phyloP scores from a whole-genome alignment of 2,113 vertebrate species.

The Anhinga anhinga region DNA sequence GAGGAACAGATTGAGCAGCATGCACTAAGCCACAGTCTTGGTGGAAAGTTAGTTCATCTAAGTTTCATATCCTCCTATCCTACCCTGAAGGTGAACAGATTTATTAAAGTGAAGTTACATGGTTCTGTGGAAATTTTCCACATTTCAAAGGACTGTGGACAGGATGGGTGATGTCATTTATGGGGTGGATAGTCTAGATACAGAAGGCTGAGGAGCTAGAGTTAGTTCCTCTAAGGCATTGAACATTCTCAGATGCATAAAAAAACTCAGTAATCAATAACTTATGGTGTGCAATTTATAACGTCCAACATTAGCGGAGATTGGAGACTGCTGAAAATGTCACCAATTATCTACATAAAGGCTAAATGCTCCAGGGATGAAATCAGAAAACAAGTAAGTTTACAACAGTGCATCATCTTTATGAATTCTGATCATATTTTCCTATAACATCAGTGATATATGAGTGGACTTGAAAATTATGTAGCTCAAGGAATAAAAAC shows the following conservation, averaged over 20 bases:
- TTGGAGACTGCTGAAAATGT: slow-evolving; percentile 49
- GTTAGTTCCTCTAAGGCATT: background rate
- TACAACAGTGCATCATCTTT: background rate
- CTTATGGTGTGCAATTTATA: slow-evolving; percentile 15
- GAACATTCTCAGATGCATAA: background rate
- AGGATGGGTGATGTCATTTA: background rate
- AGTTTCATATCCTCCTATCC: background rate
- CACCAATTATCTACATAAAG: slow-evolving; percentile 43
- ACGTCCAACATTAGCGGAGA: slow-evolving; percentile 22
- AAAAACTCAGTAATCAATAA: background rate
- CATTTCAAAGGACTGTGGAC: background rate
- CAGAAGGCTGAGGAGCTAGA: background rate
- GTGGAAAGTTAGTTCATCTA: background rate
- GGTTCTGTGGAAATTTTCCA: background rate
- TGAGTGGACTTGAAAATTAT: background rate
- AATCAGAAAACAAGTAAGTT: slow-evolving; percentile 24
- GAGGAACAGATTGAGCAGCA: background rate
- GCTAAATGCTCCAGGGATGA: background rate
- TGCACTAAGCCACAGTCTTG: background rate
- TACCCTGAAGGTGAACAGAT: background rate
- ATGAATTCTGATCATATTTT: slow-evolving; percentile 18
- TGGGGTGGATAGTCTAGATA: background rate
- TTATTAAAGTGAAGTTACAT: background rate
- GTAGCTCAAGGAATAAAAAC: background rate
- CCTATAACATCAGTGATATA: background rate